Base-by-base conservation (phyloP, 2,113 vertebrate genomes). In the Oncorhynchus kisutch region DNA sequence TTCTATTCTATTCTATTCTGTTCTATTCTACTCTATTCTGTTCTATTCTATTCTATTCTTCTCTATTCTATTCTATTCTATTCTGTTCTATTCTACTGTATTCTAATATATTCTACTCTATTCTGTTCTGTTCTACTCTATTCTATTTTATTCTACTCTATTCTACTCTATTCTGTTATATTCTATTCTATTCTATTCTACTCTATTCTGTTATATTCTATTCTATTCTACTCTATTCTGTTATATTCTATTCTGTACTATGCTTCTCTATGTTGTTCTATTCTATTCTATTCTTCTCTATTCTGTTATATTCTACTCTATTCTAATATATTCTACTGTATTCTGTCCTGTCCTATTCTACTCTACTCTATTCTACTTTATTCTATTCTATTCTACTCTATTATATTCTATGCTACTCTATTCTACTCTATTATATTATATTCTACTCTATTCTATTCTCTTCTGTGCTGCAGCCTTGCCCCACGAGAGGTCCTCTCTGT, bases 111-210 rank as follows among this genome's bases (percentile, higher is more conserved):
- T 4, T 5, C 29, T 29, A 29, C 0, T 29, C 4, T 31, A 5
- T 4, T 31, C 4, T 31, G 4, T 31, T 31, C 29, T 31, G 0
- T 5, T 31, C 29, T 31, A 31, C 1, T 31, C 29, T 31, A 5
- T 4, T 5, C 4, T 31, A 5, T 1, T 31, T 0, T 29, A 1
- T 4, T 29, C 29, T 29, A 1, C 0, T 29, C 3, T 5, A 5
- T 5, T 29, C 0, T 5, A 5, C 0, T 31, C 4, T 31, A 0
- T 1, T 31, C n/a, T n/a, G n/a, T n/a, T n/a, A n/a, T n/a, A n/a
- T n/a, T n/a, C n/a, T n/a, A 0, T 31, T 31, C 29, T 31, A 0
- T 1, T 31, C 4, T 31, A 5, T 5, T 31, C 29, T 5, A 1
- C 0, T 31, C 1, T 31, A 5, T 1, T 31, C 4, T 31, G 1